A percentile compares a stretch with the other conserved stretches of the same genome.
Evolutionary conservation across 1,140 invertebrate species (phyloP).

Genomic region (Mesaphorura yosii): DNA sequence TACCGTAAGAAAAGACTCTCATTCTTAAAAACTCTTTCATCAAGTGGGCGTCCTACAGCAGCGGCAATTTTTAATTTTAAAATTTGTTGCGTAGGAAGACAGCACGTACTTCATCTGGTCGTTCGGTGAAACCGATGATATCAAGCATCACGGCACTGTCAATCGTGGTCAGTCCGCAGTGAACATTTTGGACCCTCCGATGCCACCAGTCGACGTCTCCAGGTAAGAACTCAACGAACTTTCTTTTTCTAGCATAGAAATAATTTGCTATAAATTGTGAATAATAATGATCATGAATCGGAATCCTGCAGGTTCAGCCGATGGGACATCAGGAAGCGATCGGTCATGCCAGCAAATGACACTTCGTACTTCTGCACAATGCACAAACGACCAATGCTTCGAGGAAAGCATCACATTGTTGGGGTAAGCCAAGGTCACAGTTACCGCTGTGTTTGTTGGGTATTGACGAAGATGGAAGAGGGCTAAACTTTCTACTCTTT

Average conservation of each 20-base stretch:
- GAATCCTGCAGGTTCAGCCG: neutral
- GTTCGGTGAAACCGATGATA: slow-evolving; percentile 3
- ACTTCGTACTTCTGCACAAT: slow-evolving; percentile 78
- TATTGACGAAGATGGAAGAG: neutral
- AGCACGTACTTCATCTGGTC: slow-evolving; percentile 12
- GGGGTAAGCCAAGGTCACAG: slow-evolving; percentile 41
- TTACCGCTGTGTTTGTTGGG: neutral
- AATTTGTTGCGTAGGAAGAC: neutral
- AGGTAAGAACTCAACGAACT: neutral
- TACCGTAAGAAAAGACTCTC: neutral
- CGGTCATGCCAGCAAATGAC: slow-evolving; percentile 32
- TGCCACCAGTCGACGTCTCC: neutral
- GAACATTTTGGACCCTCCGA: neutral
- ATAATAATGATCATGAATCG: neutral
- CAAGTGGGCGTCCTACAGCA: neutral
- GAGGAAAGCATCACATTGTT: slow-evolving; percentile 63
- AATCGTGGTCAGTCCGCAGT: neutral
- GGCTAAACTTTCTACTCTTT: neutral
- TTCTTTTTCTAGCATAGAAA: neutral
- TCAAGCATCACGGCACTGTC: slow-evolving; percentile 1
- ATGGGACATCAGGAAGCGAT: neutral
- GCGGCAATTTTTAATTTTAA: neutral
- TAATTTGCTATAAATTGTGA: neutral
- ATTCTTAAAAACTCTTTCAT: neutral
- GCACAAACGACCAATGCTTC: slow-evolving; percentile 56